A percentile compares a stretch with the other conserved stretches of the same genome.
These are phyloP conservation scores for Tuberolachnus salignus DNA, from an alignment of 2,888 invertebrate species.

Conservation along the genomic window DNA sequence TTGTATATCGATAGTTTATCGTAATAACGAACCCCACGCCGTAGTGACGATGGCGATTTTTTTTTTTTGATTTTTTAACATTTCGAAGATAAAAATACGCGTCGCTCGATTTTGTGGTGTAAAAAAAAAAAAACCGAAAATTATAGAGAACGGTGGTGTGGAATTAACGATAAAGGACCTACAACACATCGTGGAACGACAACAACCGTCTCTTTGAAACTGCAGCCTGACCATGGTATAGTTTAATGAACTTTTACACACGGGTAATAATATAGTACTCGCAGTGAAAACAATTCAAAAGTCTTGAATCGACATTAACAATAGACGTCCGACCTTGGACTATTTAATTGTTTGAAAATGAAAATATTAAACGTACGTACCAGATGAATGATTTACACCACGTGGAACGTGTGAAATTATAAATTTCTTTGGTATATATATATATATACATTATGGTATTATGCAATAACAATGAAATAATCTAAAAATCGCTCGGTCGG, in stretches of 20 bases:
- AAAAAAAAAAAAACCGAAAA: not conserved
- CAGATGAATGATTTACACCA: conserved; percentile 24
- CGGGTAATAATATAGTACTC: not conserved
- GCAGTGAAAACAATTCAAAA: conserved; percentile 46
- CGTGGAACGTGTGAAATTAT: conserved; percentile 1
- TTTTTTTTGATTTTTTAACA: no score
- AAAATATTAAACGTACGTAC: conserved; percentile 13
- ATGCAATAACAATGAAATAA: not conserved
- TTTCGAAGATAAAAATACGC: no score
- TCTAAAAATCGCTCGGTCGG: not conserved
- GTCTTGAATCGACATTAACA: conserved; percentile 32
- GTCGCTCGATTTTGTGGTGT: no score
- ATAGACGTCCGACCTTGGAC: conserved; percentile 43
- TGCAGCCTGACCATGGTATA: conserved; percentile 17
- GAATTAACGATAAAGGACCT: not conserved
- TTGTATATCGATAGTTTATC: no score
- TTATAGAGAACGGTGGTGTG: not conserved
- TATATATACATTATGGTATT: no score
- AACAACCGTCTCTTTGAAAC: conserved; percentile 19
- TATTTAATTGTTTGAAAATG: conserved; percentile 39
- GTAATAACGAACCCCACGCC: no score
- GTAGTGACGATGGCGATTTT: no score
- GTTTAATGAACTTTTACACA: conserved; percentile 46
- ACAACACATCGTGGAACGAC: not conserved
- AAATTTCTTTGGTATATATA: not conserved